Percentiles rank a stretch among this genome's conserved stretches.
These are phyloP conservation scores for Stomatorhinus walkeri DNA, from an alignment of 2,797 vertebrate genomes.

Conservation along the genomic window DNA sequence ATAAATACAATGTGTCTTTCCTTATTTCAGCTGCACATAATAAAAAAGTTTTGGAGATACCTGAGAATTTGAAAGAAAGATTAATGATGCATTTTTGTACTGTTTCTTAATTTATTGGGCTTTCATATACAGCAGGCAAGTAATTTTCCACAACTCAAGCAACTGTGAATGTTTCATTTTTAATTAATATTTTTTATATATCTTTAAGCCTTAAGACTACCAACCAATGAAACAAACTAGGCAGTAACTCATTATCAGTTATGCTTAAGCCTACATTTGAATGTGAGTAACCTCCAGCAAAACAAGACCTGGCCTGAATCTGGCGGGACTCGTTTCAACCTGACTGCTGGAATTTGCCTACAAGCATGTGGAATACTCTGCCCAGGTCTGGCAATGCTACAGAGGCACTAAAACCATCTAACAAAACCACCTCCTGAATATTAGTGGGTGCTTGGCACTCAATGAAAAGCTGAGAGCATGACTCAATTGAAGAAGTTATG, in stretches of 20 bases:
- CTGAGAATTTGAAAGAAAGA: not conserved
- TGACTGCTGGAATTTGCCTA: constrained; percentile 27
- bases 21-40: not conserved
- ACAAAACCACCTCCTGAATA: not conserved
- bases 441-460: constrained; percentile 11
- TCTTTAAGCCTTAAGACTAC: not conserved
- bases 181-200: not conserved
- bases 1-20: not conserved
- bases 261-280: not conserved
- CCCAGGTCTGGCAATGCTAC: constrained; percentile 39
- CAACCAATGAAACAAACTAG: not conserved
- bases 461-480: not conserved
- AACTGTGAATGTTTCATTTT: not conserved
- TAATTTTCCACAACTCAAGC: not conserved
- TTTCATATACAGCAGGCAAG: not conserved
- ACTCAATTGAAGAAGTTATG: constrained; percentile 10
- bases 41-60: not conserved
- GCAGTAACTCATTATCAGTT: not conserved
- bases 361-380: constrained; percentile 23
- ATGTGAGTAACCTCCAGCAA: not conserved
- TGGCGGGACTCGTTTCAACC: constrained; percentile 25
- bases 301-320: constrained; percentile 35
- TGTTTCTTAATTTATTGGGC: not conserved
- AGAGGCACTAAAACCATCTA: constrained; percentile 21
- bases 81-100: not conserved